Percentiles rank a stretch among this genome's conserved stretches.
These are phyloP conservation scores for Octomys mimax DNA, from an alignment of 2,797 vertebrate species.

Conservation along the genomic window DNA sequence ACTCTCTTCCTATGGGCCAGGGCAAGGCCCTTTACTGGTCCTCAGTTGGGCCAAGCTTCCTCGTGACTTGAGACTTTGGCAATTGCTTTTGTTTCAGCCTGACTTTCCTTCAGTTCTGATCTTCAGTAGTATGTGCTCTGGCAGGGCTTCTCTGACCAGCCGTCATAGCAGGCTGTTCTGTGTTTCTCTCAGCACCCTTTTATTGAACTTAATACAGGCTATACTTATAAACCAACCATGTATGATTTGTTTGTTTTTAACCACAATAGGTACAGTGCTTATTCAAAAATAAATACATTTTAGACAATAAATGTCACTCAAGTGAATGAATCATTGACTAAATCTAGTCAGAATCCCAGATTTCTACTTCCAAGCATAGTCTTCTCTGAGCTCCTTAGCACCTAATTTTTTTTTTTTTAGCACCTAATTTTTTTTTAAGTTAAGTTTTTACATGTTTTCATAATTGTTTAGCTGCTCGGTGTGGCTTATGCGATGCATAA, in stretches of 20 bases:
- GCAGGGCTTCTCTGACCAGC: neutral
- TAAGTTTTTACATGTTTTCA: neutral
- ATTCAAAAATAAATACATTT: neutral
- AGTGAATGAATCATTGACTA: neutral
- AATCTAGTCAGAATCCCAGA: neutral
- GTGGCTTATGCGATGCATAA: neutral
- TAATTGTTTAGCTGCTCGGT: neutral
- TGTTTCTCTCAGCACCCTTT: neutral
- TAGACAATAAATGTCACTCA: neutral
- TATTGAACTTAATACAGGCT: neutral
- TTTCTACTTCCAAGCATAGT: slow-evolving; percentile 8
- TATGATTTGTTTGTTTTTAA: neutral
- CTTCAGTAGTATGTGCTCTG: neutral
- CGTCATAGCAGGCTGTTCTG: neutral
- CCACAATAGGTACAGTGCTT: neutral
- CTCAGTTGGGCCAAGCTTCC: neutral
- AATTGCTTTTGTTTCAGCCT: neutral
- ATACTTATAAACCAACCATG: neutral
- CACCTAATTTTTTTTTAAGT: neutral
- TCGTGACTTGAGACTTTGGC: neutral
- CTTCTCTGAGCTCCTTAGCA: neutral
- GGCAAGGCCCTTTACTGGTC: neutral
- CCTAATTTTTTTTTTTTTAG: neutral
- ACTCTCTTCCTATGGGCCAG: neutral
- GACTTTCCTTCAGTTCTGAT: neutral